Conservation (phyloP, 2,113 vertebrate genomes). For the Regulus satrapa region DNA sequence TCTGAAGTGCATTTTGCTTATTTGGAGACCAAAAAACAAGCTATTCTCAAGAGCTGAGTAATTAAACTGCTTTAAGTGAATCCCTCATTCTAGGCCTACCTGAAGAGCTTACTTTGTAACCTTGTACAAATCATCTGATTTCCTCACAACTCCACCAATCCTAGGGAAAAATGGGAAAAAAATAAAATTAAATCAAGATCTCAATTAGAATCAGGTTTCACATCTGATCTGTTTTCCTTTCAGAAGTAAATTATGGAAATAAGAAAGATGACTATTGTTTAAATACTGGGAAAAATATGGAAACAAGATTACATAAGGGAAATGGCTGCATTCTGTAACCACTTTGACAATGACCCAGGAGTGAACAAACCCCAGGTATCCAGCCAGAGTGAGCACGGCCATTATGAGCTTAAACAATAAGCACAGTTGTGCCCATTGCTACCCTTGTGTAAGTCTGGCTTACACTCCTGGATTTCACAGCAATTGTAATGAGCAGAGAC, state of each 20-base stretch:
- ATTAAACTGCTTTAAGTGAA: not conserved
- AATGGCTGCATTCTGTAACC: not conserved
- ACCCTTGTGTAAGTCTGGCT: not conserved
- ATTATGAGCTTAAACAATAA: not conserved
- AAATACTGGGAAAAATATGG: not conserved
- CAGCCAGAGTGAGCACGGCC: not conserved
- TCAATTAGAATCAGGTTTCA: not conserved
- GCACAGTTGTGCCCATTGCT: not conserved
- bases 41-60: not conserved
- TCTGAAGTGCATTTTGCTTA: not conserved
- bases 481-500: not conserved
- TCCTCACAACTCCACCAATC: not conserved
- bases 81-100: not conserved
- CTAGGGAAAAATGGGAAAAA: not conserved
- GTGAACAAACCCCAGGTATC: not conserved
- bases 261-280: not conserved
- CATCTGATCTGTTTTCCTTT: not conserved
- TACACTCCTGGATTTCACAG: not conserved
- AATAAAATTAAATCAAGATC: accelerated
- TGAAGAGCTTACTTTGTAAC: not conserved
- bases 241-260: not conserved
- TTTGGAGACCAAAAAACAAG: not conserved
- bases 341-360: not conserved
- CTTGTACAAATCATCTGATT: not conserved
- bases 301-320: not conserved